A percentile compares a stretch with the other conserved stretches of the same genome.
These are phyloP conservation scores for Dissostichus mawsoni DNA, from an alignment of 2,113 vertebrate species.

Conservation along the genomic window DNA sequence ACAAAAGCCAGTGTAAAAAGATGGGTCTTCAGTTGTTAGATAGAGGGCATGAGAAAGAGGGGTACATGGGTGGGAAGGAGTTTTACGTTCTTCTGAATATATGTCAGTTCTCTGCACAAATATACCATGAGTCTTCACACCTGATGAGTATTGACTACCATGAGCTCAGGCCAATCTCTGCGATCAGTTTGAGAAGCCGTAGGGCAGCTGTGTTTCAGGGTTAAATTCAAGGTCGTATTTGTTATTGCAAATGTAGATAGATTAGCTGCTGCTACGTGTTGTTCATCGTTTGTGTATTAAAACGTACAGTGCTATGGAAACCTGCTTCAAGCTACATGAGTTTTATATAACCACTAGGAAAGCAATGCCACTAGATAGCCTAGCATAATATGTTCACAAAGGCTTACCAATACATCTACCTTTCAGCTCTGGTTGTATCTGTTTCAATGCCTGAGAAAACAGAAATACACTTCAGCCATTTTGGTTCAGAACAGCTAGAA, in stretches of 20 bases:
- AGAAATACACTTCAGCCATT: too few relatives aligned
- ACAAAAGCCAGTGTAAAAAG: too few relatives aligned
- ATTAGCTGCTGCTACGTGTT: not conserved
- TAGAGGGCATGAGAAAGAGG: not conserved
- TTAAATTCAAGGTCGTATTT: constrained; percentile 51
- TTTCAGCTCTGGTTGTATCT: not conserved
- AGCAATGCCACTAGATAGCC: not conserved
- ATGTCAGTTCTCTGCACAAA: not conserved
- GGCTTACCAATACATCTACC: not conserved
- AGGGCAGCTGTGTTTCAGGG: constrained; percentile 11
- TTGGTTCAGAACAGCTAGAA: too few relatives aligned
- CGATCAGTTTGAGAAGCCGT: constrained; percentile 25
- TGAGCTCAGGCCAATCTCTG: constrained; percentile 30
- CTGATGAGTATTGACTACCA: constrained; percentile 50
- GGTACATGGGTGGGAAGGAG: not conserved
- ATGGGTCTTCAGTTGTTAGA: too few relatives aligned
- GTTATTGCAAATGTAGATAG: not conserved
- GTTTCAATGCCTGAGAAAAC: not conserved
- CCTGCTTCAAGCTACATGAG: not conserved
- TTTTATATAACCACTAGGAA: too few relatives aligned
- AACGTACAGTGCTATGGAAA: not conserved
- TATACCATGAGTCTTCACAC: not conserved
- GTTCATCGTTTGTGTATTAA: too few relatives aligned
- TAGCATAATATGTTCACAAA: not conserved
- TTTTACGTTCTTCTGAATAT: not conserved